Evolutionary conservation across 2,113 vertebrate genomes (phyloP), one percentile per base, ranked within the genome.

Genomic region (Pelecanoides urinatrix): DNA sequence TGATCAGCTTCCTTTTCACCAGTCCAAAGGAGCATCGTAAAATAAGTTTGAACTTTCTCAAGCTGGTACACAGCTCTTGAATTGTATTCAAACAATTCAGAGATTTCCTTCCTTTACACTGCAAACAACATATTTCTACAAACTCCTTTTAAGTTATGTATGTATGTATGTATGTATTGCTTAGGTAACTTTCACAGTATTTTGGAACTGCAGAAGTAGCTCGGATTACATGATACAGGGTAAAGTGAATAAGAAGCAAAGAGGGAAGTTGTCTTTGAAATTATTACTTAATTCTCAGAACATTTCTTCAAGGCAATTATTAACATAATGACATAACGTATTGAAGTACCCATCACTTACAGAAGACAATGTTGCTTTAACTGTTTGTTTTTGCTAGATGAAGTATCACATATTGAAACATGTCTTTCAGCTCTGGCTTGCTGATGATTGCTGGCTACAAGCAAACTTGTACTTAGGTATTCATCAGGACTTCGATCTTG

Each of bases 401-500:
- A 95, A 88, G 77, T 93, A 76, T 97, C 94, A 96, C 52, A 30
- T 91, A 78, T 66, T 87, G 42, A 87, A 80, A 96, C 61, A 23
- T 98, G 61, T 97, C 84, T 98, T 98, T 58, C 98, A 99, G 99
- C 98, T 99, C 94, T 99, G 99, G 98, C 98, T 99, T 97, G 96
- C 98, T 34, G 99, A 99, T 76, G 98, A 99, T 97, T 99, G 97
- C 98, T 99, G 99, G 99, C 98, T 99, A 21, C 99, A 99, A 98
- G 98, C 98, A 72, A 98, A 98, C 94, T 95, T 99, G 47, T 98
- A 98, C 97, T 97, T 99, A 96, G 98, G 99, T 68, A 97, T 99
- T 85, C 98, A 99, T 65, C 98, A 98, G 86, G 99, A 99, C 36
- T 98, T 98, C 1, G 98, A 99, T 70, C 94, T 98, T 91, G 98